Base-by-base conservation (phyloP, 2,888 invertebrate genomes). In the Dicycla oo region DNA sequence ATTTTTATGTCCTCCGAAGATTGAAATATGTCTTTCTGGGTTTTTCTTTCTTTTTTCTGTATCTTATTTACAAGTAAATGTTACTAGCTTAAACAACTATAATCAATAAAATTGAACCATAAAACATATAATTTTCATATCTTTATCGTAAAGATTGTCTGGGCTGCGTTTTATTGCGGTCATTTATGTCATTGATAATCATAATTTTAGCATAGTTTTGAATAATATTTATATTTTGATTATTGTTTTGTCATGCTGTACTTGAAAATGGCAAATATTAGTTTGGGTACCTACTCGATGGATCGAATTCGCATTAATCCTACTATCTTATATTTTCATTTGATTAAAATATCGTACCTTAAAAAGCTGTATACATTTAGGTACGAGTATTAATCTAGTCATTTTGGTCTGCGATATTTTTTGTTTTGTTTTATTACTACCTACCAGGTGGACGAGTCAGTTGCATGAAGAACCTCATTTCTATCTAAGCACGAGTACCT, bases 151-250 rank as follows among this genome's bases (percentile, higher is more conserved):
- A 34, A 60, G 38, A 60, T 81, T 63, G 20, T 38, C 30, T 4
- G 0, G 1, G n/a, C 49, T 60, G n/a, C n/a, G 15, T 75, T 80
- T 80, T 84, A 82, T 75, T 60, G 47, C 34, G 10, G 51, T 56
- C 8, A 72, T 54, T 70, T 53, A 38, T 6, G n/a, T 1, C 0
- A 57, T 64, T 49, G 58, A 58, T 78, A 64, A 73, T 73, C 26
- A 65, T 54, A 40, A 47, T 34, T 60, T 74, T 75, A 74, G 73
- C 69, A 69, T 26, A 61, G 57, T 68, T 71, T 82, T 67, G 11
- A 60, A 45, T 61, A 70, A 73, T 78, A 73, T 71, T 34, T 53
- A 13, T 65, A 57, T 58, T 47, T 54, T 43, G 57, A 69, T 69
- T 71, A 18, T 26, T 47, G 20, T 43, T 43, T 54, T 15, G 38